Evolutionary conservation across 2,888 invertebrate genomes (phyloP).

Genomic region (Synanthedon myopaeformis): DNA sequence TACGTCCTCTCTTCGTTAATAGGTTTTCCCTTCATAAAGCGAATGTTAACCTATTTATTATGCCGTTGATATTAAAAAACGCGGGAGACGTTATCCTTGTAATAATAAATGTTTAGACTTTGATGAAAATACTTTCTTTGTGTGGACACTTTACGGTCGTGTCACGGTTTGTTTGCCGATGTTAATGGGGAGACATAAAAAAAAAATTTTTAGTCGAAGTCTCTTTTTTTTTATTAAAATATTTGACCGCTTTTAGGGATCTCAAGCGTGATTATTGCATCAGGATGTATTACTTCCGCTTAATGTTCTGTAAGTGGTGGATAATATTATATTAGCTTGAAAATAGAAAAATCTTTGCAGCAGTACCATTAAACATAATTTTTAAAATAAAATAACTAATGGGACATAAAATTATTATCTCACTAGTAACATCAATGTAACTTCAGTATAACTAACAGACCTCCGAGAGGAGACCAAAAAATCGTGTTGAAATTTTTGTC

Average conservation of each 20-base stretch:
- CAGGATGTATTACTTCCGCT: neutral
- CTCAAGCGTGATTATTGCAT: constrained; percentile 15
- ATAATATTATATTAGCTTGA: no score
- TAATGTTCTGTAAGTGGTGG: no score
- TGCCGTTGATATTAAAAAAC: constrained; percentile 64
- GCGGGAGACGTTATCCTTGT: constrained; percentile 34
- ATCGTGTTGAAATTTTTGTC: no score
- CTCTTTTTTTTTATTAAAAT: constrained; percentile 19
- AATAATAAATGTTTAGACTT: constrained; percentile 42
- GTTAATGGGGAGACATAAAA: constrained; percentile 30
- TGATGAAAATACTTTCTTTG: constrained; percentile 32
- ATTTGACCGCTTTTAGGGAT: constrained; percentile 32
- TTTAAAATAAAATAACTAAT: no score
- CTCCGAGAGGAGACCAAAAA: no score
- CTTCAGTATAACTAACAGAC: no score
- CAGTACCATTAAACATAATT: no score
- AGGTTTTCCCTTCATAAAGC: constrained; percentile 68
- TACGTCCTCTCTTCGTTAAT: constrained; percentile 64
- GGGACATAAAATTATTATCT: no score
- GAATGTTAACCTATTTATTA: constrained; percentile 70
- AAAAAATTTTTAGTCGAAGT: constrained; percentile 2
- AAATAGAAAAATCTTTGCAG: no score
- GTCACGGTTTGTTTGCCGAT: constrained; percentile 55
- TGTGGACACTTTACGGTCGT: constrained; percentile 20
- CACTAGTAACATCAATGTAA: no score